phyloP scores from a whole-genome alignment of 2,888 invertebrate genomes.

The Galerucella pusilla region DNA sequence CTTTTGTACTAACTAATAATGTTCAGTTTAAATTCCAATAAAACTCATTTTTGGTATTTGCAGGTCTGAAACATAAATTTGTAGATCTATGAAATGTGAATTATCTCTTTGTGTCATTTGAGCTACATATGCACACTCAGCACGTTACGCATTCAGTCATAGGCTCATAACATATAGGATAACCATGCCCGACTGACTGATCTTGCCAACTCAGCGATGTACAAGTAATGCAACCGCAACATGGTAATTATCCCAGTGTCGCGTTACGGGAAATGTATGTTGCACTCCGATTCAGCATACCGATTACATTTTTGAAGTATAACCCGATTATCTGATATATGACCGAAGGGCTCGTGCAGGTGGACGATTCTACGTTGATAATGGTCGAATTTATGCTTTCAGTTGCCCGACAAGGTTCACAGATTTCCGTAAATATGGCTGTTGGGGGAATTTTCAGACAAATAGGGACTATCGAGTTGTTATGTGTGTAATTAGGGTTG shows the following conservation, averaged over 20 bases:
- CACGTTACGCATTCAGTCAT: neutral
- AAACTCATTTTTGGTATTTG: too few relatives aligned
- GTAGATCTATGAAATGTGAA: too few relatives aligned
- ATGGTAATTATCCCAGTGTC: slow-evolving; percentile 12
- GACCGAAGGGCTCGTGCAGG: slow-evolving; percentile 38
- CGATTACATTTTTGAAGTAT: slow-evolving; percentile 45
- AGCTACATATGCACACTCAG: neutral
- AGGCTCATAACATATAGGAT: neutral
- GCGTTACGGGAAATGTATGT: slow-evolving; percentile 39
- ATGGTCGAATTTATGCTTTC: slow-evolving; percentile 37
- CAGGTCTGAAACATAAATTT: too few relatives aligned
- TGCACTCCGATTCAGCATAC: slow-evolving; percentile 36
- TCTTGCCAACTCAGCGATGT: slow-evolving; percentile 6
- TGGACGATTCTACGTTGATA: slow-evolving; percentile 37
- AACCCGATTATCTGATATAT: slow-evolving; percentile 44
- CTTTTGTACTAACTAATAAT: too few relatives aligned
- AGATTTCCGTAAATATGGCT: slow-evolving; percentile 17
- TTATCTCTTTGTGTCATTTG: too few relatives aligned
- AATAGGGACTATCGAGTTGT: slow-evolving; percentile 25
- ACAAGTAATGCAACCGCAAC: slow-evolving; percentile 6
- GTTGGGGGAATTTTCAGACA: slow-evolving; percentile 16
- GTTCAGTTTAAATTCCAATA: too few relatives aligned
- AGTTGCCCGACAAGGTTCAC: slow-evolving; percentile 26
- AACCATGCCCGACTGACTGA: neutral
- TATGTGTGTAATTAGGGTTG: slow-evolving; percentile 28